Conservation (phyloP, 2,113 vertebrate genomes). For the Dromiciops gliroides region DNA sequence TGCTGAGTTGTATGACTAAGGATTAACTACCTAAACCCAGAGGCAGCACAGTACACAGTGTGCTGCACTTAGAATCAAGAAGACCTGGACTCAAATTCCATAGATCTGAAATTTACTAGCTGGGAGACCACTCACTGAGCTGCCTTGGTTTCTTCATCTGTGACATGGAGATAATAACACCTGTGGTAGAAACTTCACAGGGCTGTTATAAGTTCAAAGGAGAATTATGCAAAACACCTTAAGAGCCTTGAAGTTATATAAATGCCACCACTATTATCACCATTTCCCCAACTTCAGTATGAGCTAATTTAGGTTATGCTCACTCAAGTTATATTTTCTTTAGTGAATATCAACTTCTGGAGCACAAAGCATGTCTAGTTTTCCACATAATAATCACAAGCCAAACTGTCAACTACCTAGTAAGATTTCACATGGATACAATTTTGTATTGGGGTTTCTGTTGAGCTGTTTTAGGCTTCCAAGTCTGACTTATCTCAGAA, state of each 20-base stretch:
- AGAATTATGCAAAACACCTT: background rate
- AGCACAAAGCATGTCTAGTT: background rate
- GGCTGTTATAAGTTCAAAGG: background rate
- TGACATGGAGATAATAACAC: background rate
- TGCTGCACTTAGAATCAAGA: background rate
- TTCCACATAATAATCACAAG: constrained; percentile 6
- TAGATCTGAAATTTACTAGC: background rate
- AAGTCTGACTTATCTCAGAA: background rate
- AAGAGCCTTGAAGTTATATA: background rate
- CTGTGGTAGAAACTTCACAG: too few species aligned
- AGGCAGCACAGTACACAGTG: background rate
- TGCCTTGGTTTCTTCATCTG: background rate
- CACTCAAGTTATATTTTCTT: constrained; percentile 43
- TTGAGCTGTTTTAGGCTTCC: background rate
- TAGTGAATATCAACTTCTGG: constrained; percentile 43
- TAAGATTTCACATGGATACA: constrained; percentile 5
- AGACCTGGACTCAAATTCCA: background rate
- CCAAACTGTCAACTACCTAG: background rate
- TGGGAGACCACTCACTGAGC: background rate
- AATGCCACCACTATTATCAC: background rate
- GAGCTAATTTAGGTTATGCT: background rate
- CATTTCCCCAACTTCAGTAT: background rate
- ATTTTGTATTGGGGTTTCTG: constrained; percentile 49
- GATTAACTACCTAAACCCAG: background rate
- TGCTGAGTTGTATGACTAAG: background rate